These are phyloP conservation scores for Eupsilia transversa DNA, from an alignment of 2,888 invertebrate genomes.

Conservation along the genomic window DNA sequence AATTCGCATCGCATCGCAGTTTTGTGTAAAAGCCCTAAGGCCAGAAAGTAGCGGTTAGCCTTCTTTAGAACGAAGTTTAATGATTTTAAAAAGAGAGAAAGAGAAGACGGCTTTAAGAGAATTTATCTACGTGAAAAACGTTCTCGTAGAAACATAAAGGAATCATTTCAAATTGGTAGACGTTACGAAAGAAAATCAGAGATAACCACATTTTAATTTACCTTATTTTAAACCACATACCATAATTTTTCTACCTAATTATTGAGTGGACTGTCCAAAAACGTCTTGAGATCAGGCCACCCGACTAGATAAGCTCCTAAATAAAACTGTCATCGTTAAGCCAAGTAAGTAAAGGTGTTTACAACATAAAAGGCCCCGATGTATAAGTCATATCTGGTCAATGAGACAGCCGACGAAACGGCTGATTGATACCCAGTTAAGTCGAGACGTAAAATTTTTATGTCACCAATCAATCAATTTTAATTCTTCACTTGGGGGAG, in stretches of 20 bases:
- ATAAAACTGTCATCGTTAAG: slow-evolving; percentile 72
- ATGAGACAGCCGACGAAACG: slow-evolving; percentile 64
- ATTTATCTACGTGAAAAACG: neutral
- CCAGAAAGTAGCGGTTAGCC: neutral
- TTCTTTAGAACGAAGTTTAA: neutral
- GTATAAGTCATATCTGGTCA: slow-evolving; percentile 71
- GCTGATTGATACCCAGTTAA: slow-evolving; percentile 83
- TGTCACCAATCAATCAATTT: slow-evolving; percentile 88
- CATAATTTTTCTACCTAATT: slow-evolving; percentile 35
- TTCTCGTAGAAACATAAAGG: neutral
- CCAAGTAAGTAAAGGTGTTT: slow-evolving; percentile 71
- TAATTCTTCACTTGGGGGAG: slow-evolving; percentile 77
- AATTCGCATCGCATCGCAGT: too few species aligned
- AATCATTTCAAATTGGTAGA: neutral
- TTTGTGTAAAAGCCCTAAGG: too few species aligned
- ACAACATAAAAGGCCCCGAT: slow-evolving; percentile 78
- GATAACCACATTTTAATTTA: slow-evolving; percentile 26
- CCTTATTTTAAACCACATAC: slow-evolving; percentile 8
- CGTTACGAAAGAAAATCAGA: slow-evolving; percentile 15
- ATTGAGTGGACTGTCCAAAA: slow-evolving; percentile 39
- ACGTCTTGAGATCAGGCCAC: slow-evolving; percentile 56
- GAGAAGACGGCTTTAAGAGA: neutral
- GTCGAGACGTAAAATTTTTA: slow-evolving; percentile 85
- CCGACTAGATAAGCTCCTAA: slow-evolving; percentile 62
- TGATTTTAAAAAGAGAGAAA: too few species aligned